Conservation (phyloP, 2,113 vertebrate species). For the Oncorhynchus gorbuscha region DNA sequence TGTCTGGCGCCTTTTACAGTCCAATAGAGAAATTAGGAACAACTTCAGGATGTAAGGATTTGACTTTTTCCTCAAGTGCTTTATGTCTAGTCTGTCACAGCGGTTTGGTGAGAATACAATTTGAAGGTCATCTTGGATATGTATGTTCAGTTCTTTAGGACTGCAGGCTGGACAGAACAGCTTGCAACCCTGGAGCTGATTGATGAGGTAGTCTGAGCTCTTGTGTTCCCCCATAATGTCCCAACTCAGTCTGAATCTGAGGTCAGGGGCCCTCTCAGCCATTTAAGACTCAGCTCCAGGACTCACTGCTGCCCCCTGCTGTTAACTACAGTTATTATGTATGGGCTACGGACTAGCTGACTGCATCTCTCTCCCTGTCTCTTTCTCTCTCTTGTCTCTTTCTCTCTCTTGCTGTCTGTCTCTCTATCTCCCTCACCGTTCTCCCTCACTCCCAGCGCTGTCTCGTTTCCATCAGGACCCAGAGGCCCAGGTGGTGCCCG, state of each 20-base stretch:
- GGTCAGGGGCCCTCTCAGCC: constrained; percentile 55
- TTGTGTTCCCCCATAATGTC: constrained; percentile 38
- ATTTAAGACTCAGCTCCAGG: not conserved
- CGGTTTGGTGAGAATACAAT: not conserved
- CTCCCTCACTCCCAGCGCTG: constrained; percentile 71
- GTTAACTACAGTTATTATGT: constrained; percentile 11
- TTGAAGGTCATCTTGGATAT: not conserved
- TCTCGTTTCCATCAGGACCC: constrained; percentile 85
- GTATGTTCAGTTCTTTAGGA: not conserved
- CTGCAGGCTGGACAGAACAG: not conserved
- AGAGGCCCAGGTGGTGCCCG: constrained; percentile 77
- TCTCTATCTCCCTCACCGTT: not conserved
- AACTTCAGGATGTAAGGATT: not conserved
- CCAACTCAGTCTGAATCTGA: constrained; percentile 35
- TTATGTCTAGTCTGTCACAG: not conserved
- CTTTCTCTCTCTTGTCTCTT: too few species aligned
- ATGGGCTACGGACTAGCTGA: not conserved
- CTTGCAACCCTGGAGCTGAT: not conserved
- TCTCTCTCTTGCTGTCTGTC: not conserved
- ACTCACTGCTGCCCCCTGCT: constrained; percentile 57
- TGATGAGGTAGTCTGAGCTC: not conserved
- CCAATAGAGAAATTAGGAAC: not conserved
- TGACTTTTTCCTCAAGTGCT: not conserved
- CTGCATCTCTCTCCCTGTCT: not conserved
- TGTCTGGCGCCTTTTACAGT: not conserved